Conservation (phyloP, 2,888 invertebrate genomes). For the Geotrupes spiniger region DNA sequence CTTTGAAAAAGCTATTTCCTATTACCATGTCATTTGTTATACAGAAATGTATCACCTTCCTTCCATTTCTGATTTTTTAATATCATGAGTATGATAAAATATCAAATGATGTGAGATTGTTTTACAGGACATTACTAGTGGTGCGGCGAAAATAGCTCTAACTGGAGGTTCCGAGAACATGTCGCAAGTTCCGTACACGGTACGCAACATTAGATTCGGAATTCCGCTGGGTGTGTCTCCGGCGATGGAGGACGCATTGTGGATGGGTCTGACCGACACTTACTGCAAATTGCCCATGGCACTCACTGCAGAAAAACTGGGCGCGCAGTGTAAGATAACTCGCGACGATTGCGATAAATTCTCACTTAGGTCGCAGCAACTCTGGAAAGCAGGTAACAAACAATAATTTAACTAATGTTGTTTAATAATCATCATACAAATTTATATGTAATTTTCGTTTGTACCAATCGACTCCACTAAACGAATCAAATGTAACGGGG, state of each 20-base stretch:
- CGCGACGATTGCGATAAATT: conserved; percentile 83
- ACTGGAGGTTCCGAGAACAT: conserved; percentile 95
- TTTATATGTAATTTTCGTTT: no score
- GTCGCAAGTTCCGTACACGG: conserved; percentile 87
- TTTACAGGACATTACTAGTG: conserved; percentile 85
- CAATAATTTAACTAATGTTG: background rate
- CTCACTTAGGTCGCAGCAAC: conserved; percentile 78
- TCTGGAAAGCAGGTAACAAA: conserved; percentile 76
- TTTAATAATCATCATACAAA: no score
- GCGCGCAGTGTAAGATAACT: conserved; percentile 77
- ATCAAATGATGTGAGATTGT: no score
- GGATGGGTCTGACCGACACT: conserved; percentile 84
- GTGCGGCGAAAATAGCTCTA: conserved; percentile 80
- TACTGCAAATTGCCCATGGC: conserved; percentile 94
- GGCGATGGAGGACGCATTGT: conserved; percentile 83
- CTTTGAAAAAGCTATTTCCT: no score
- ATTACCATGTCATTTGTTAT: no score
- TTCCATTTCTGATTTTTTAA: no score
- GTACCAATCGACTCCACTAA: no score
- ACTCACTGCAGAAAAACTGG: conserved; percentile 91
- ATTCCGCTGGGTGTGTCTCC: conserved; percentile 74
- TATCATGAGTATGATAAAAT: no score
- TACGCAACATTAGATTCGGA: conserved; percentile 85
- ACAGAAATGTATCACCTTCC: no score
- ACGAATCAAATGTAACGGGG: no score